Evolutionary conservation across 2,888 invertebrate genomes (phyloP).

Genomic region (Scelioninae gen. 1): DNA sequence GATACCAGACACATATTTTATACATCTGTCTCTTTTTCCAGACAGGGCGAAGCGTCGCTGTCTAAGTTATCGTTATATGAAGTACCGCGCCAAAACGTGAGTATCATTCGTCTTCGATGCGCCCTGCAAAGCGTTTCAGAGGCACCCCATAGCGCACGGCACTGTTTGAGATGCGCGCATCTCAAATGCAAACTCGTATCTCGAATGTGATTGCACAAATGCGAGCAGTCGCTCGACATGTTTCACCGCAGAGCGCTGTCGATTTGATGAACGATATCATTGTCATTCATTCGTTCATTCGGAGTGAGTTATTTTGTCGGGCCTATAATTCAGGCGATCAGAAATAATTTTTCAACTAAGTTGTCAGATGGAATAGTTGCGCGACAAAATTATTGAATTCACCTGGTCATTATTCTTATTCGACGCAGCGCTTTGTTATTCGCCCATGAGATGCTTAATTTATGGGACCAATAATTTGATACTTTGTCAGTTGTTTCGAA

Average conservation of each 20-base stretch:
- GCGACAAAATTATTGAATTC: conserved; percentile 31
- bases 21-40: conserved; percentile 73
- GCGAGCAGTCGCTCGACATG: conserved; percentile 55
- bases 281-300: conserved; percentile 76
- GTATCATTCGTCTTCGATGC: conserved; percentile 79
- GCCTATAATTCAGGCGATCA: conserved; percentile 48
- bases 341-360: conserved; percentile 46
- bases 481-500: conserved; percentile 20
- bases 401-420: conserved; percentile 7
- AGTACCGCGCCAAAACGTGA: conserved; percentile 81
- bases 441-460: not conserved
- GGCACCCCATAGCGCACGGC: conserved; percentile 72
- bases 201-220: conserved; percentile 70
- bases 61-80: conserved; percentile 83
- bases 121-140: conserved; percentile 60
- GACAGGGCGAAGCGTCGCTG: conserved; percentile 76
- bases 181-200: conserved; percentile 66
- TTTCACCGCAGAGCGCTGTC: conserved; percentile 72
- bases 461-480: conserved; percentile 30
- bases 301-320: conserved; percentile 40
- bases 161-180: conserved; percentile 62
- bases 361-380: conserved; percentile 35
- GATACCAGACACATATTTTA: conserved; percentile 83
- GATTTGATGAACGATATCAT: conserved; percentile 79
- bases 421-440: conserved; percentile 4